Evolutionary conservation across 2,113 vertebrate species (phyloP), one percentile per base, ranked within the genome.

Genomic region (Gracilinanus agilis): DNA sequence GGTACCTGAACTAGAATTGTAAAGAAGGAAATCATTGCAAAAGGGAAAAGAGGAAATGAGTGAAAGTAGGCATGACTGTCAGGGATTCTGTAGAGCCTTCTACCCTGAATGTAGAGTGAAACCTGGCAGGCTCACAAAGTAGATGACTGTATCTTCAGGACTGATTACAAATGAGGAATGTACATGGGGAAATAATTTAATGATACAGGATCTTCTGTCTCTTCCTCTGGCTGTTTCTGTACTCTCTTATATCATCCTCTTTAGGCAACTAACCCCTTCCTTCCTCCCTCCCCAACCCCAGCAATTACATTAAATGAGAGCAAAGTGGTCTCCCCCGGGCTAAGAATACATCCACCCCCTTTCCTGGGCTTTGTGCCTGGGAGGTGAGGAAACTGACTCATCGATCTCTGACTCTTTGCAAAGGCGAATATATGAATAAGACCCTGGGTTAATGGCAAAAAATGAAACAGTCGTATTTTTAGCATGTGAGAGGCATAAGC

Each of bases 321-420:
- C 95, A 93, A 95, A 97, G 95, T 91, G 93, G 94, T 92, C 88
- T 91, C 9, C 89, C 44, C 89, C 0, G 25, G 19, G 95, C 97
- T 97, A 97, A 96, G 97, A 97, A 83, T 94, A 97, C 53, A 13
- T 83, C 92, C 97, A 90, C 95, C 93, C 23, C 94, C 55, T 21
- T 75, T 96, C 90, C 94, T 93, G 90, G 55, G 93, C 2, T 11
- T 55, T 53, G 9, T 12, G 67, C 40, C 93, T 89, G 92, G 94
- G 97, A 95, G 93, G 96, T 92, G n/a, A 96, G 95, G 94, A 97
- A 96, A 95, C 92, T 97, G 97, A 98, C 96, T 98, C 97, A 97
- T 58, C 58, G 56, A 53, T 90, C 90, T 97, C 96, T 96, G 95
- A 96, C 92, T 97, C 92, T 97, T 90, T 88, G 96, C 93, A 96